Percentiles rank a stretch among this genome's conserved stretches.
These are phyloP conservation scores for Lindbergichthys nudifrons DNA, from an alignment of 2,797 vertebrate genomes.

Conservation along the genomic window DNA sequence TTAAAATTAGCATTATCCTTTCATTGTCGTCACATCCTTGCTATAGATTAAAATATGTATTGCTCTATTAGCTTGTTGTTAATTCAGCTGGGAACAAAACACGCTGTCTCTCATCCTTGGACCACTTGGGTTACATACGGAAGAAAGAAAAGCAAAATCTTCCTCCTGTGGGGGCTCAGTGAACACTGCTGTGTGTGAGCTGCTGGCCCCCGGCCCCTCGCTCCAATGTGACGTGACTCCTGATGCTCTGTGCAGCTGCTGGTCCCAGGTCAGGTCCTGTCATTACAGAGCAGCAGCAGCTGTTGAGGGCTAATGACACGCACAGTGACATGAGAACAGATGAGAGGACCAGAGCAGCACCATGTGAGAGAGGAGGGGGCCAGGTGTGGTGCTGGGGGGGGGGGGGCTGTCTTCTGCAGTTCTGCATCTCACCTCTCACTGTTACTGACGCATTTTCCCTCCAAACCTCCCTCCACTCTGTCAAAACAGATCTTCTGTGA, in stretches of 20 bases:
- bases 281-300: slow-evolving; percentile 63
- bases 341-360: slow-evolving; percentile 11
- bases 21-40: neutral
- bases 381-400: neutral
- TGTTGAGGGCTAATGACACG: slow-evolving; percentile 58
- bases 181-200: neutral
- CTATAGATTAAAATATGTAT: neutral
- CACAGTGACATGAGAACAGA: slow-evolving; percentile 39
- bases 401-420: neutral
- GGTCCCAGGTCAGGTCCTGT: slow-evolving; percentile 56
- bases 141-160: neutral
- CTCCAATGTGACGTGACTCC: slow-evolving; percentile 9
- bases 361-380: neutral
- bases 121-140: neutral
- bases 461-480: no score
- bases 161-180: neutral
- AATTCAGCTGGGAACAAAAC: neutral
- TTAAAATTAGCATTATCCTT: no score
- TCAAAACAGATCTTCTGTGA: no score
- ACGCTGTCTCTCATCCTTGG: neutral
- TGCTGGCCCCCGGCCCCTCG: neutral
- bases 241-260: slow-evolving; percentile 20
- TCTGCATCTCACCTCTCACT: no score
- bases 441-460: no score
- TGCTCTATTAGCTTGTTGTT: neutral